These are phyloP conservation scores for Pachypeltis micranthus DNA, from an alignment of 1,140 invertebrate genomes.

Conservation along the genomic window DNA sequence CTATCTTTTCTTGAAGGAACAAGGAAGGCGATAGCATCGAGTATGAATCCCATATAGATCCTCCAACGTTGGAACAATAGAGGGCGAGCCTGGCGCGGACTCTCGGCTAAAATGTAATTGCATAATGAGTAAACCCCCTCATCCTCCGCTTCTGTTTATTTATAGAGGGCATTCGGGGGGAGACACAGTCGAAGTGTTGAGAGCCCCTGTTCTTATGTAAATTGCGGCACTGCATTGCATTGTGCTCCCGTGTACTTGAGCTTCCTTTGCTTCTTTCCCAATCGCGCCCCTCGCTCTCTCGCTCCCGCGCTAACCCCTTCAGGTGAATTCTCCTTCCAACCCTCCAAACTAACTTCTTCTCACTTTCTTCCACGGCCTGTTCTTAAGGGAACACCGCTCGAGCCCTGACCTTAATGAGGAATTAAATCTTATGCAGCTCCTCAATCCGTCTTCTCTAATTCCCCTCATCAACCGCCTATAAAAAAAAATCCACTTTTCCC, in stretches of 20 bases:
- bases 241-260: conserved; percentile 1
- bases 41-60: conserved; percentile 14
- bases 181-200: conserved; percentile 11
- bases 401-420: no score
- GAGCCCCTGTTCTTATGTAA: conserved; percentile 13
- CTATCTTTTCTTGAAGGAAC: conserved; percentile 1
- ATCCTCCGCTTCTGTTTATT: conserved; percentile 8
- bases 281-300: background rate
- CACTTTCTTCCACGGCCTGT: no score
- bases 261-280: background rate
- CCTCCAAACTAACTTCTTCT: no score
- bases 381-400: no score
- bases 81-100: background rate
- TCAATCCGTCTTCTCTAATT: no score
- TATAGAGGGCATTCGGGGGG: conserved; percentile 3
- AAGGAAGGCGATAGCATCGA: background rate
- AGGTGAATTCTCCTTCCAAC: no score
- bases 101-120: conserved; percentile 12
- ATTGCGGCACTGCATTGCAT: conserved; percentile 2
- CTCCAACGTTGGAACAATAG: conserved; percentile 2
- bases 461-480: no score
- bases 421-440: no score
- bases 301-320: background rate
- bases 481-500: no score
- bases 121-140: conserved; percentile 6